Conservation (phyloP, 2,797 vertebrate genomes). For the Chiloscyllium punctatum region DNA sequence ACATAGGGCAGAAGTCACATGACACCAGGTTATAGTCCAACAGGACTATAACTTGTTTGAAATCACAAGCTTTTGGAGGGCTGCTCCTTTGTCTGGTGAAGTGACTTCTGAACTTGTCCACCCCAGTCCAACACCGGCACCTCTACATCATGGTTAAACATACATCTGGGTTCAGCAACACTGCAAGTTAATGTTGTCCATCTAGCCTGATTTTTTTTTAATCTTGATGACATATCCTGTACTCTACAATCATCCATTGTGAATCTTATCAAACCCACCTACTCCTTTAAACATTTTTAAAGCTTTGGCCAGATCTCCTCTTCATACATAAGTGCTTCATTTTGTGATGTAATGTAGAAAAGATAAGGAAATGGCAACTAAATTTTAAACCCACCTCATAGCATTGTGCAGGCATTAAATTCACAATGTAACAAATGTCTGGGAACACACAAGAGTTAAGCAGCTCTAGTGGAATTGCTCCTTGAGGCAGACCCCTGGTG, state of each 20-base stretch:
- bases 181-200: too few relatives aligned
- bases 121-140: too few relatives aligned
- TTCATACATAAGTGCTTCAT: not conserved
- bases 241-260: not conserved
- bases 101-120: too few relatives aligned
- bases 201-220: too few relatives aligned
- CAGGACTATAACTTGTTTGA: too few relatives aligned
- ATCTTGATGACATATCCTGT: too few relatives aligned
- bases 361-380: not conserved
- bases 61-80: too few relatives aligned
- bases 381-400: not conserved
- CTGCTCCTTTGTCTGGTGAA: too few relatives aligned
- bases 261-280: not conserved
- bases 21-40: not conserved
- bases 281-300: not conserved
- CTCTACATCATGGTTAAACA: too few relatives aligned
- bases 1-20: not conserved
- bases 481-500: not conserved
- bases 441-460: not conserved
- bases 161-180: too few relatives aligned
- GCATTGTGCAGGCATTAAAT: not conserved
- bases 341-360: not conserved
- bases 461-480: not conserved
- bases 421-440: not conserved
- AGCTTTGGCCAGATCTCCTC: not conserved